Conservation (phyloP, 2,113 vertebrate genomes). For the Microcebus jonahi region DNA sequence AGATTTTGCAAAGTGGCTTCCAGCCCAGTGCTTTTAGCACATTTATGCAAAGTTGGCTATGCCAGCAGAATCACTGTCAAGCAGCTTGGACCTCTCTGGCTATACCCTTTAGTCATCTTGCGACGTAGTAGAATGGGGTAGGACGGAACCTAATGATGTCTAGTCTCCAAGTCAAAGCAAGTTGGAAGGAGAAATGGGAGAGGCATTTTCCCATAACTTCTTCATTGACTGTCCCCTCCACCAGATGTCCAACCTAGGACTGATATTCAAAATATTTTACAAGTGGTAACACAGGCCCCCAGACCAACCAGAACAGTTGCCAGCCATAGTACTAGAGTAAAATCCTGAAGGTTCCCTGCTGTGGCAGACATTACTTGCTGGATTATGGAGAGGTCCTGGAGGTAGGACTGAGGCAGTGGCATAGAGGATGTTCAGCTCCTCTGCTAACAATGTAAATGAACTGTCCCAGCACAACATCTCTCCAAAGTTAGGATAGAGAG, state of each 20-base stretch:
- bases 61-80: not conserved
- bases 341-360: not conserved
- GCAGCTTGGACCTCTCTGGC: not conserved
- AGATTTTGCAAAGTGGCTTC: conserved; percentile 22
- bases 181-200: not conserved
- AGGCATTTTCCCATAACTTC: not conserved
- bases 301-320: not conserved
- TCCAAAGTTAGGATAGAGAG: not conserved
- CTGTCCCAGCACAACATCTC: not conserved
- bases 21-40: not conserved
- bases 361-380: conserved; percentile 27
- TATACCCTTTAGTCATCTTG: not conserved
- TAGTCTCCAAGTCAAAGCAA: conserved; percentile 14
- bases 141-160: not conserved
- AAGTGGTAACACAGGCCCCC: not conserved
- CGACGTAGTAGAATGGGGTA: not conserved
- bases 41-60: conserved; percentile 6
- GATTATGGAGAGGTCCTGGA: not conserved
- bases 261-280: conserved; percentile 37
- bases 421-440: not conserved
- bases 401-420: not conserved
- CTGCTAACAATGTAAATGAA: not conserved
- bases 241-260: not conserved
- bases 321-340: not conserved
- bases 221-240: not conserved